Conservation (phyloP, 2,888 invertebrate genomes). For the Yponomeuta malinellus region DNA sequence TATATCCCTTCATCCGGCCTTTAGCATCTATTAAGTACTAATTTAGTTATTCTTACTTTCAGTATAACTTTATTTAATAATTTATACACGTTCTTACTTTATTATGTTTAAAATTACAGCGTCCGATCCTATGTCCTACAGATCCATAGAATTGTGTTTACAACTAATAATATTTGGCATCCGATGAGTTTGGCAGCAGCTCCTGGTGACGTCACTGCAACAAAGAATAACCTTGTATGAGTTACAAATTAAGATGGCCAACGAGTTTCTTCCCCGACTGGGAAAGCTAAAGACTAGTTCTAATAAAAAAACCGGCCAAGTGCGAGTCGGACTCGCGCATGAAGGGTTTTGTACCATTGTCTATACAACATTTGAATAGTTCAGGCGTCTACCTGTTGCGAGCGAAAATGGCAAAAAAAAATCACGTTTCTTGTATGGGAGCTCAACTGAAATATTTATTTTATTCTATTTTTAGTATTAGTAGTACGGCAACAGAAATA, state of each 20-base stretch:
- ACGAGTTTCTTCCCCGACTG: too few relatives aligned
- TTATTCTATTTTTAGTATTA: too few relatives aligned
- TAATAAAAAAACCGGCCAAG: too few relatives aligned
- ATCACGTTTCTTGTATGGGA: too few relatives aligned
- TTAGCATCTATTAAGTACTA: conserved; percentile 9
- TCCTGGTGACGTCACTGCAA: conserved; percentile 68
- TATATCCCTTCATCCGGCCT: conserved; percentile 25
- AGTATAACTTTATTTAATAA: conserved; percentile 6
- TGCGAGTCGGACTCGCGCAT: too few relatives aligned
- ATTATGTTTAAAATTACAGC: background rate
- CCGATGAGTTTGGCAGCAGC: conserved; percentile 48
- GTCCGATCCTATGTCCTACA: conserved; percentile 37
- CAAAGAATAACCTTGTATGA: conserved; percentile 25
- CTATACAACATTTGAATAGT: too few relatives aligned
- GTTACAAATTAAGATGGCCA: background rate
- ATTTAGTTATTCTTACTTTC: background rate
- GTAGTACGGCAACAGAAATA: too few relatives aligned
- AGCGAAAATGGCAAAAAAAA: too few relatives aligned
- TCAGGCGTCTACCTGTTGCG: too few relatives aligned
- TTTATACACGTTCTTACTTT: conserved; percentile 12
- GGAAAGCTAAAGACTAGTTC: background rate
- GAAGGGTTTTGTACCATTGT: too few relatives aligned
- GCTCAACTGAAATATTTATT: too few relatives aligned
- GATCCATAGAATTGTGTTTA: conserved; percentile 50
- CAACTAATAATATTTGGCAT: conserved; percentile 58